A percentile compares a stretch with the other conserved stretches of the same genome.
These are phyloP conservation scores for Tarsius wallacei DNA, from an alignment of 2,797 vertebrate genomes.

Conservation along the genomic window DNA sequence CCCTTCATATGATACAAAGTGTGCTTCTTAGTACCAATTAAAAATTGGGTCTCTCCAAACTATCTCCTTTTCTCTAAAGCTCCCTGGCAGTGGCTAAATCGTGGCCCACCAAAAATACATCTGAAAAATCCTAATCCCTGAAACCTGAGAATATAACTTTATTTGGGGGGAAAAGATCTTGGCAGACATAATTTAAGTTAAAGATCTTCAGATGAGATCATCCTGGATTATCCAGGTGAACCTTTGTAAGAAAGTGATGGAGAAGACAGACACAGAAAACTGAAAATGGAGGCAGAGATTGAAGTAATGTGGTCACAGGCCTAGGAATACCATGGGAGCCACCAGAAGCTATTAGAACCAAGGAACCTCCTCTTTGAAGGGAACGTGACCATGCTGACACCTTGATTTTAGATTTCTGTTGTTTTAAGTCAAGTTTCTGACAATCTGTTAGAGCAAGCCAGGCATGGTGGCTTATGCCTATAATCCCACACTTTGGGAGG, in stretches of 20 bases:
- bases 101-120: background rate
- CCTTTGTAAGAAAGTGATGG: background rate
- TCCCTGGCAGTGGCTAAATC: background rate
- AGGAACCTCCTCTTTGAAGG: background rate
- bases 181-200: background rate
- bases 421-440: background rate
- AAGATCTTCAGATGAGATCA: background rate
- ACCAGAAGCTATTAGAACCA: background rate
- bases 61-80: background rate
- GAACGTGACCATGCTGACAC: background rate
- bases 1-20: background rate
- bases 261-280: background rate
- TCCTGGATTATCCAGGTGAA: background rate
- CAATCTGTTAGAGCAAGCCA: background rate
- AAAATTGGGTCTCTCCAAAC: background rate
- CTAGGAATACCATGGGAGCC: background rate
- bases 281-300: background rate
- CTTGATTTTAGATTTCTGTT: background rate
- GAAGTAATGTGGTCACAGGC: background rate
- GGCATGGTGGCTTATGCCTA: too few species aligned
- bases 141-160: background rate
- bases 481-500: too few species aligned
- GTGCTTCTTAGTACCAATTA: background rate
- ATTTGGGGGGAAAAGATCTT: background rate
- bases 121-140: background rate